Evolutionary conservation across 2,113 vertebrate species (phyloP).

Genomic region (Macroglossus sobrinus): DNA sequence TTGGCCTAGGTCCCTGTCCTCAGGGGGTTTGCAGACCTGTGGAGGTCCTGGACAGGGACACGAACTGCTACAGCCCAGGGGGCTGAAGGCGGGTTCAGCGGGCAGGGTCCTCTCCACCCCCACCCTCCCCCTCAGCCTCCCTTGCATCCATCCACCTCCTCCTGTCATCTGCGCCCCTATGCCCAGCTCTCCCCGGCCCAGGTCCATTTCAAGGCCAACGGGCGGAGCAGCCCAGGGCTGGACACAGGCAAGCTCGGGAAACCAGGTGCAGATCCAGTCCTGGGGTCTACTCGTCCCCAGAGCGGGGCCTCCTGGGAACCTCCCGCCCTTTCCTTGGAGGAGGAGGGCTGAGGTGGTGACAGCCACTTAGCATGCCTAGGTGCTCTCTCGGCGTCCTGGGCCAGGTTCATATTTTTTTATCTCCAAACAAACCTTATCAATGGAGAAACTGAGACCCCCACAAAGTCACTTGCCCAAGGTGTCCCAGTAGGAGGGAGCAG

Average conservation of each 20-base stretch:
- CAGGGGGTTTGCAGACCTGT: neutral
- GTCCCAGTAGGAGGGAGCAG: neutral
- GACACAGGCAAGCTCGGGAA: neutral
- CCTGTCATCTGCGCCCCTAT: accelerated
- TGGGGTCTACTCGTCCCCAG: neutral
- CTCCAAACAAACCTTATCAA: neutral
- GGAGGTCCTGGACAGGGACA: neutral
- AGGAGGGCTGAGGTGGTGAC: neutral
- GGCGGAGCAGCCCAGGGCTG: neutral
- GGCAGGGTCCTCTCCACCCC: neutral
- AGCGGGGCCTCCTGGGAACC: neutral
- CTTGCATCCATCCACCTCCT: neutral
- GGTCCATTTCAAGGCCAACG: too few relatives aligned
- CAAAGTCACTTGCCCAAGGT: neutral
- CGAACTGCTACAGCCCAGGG: neutral
- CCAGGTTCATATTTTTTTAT: neutral
- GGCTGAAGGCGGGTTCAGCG: neutral
- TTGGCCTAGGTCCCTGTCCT: neutral
- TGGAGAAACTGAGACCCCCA: neutral
- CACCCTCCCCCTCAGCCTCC: neutral
- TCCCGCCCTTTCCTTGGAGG: neutral
- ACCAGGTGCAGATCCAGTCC: neutral
- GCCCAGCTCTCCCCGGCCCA: neutral
- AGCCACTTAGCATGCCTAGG: neutral
- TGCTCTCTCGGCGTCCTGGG: neutral